A percentile compares a stretch with the other conserved stretches of the same genome.
Conservation (phyloP, 2,888 invertebrate species). For the Perdita meconis region DNA sequence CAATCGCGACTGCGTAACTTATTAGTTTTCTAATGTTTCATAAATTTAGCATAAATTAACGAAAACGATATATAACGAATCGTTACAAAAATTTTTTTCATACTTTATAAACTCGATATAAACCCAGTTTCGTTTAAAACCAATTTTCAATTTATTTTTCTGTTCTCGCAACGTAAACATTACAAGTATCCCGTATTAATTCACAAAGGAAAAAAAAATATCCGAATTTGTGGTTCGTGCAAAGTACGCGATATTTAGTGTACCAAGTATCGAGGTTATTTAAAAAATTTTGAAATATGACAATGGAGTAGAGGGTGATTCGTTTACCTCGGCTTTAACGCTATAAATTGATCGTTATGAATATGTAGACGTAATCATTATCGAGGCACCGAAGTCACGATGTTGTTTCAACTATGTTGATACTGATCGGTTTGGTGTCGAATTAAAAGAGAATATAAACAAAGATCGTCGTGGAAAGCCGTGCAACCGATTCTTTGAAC, state of each 20-base stretch:
- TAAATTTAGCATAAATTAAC: constrained; percentile 11
- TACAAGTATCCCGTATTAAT: constrained; percentile 8
- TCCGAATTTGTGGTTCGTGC: background rate
- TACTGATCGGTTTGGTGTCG: constrained; percentile 13
- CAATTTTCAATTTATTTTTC: background rate
- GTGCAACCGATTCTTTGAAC: background rate
- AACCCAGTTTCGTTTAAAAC: background rate
- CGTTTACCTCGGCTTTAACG: constrained; percentile 9
- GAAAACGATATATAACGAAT: constrained; percentile 33
- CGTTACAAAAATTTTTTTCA: background rate
- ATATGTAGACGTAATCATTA: constrained; percentile 35
- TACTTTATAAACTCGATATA: background rate
- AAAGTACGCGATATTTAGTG: constrained; percentile 29
- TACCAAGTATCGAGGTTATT: constrained; percentile 41
- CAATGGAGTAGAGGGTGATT: background rate
- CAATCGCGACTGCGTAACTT: background rate
- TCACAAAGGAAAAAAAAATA: background rate
- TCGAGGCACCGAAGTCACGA: constrained; percentile 35
- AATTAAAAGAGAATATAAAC: constrained; percentile 31
- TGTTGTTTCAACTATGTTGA: constrained; percentile 29
- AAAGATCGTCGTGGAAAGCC: constrained; percentile 11
- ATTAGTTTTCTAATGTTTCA: constrained; percentile 25
- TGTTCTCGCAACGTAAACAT: constrained; percentile 12
- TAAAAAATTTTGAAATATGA: constrained; percentile 30
- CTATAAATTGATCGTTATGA: constrained; percentile 37